Conservation (phyloP, 2,888 invertebrate species). For the Gortyna flavago region DNA sequence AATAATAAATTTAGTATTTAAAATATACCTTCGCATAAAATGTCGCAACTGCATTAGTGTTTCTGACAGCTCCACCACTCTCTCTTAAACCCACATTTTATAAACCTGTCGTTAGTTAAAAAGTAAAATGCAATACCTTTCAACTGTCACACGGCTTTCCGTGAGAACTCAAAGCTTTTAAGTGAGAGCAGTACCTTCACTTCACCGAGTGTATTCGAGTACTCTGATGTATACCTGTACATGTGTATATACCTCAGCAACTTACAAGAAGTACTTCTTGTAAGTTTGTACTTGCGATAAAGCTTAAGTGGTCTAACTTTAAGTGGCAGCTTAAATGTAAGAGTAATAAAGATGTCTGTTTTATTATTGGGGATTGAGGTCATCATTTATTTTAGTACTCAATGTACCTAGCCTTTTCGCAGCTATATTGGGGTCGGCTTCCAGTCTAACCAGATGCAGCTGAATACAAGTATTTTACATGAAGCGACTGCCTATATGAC, state of each 20-base stretch:
- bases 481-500: too few relatives aligned
- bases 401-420: not conserved
- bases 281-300: conserved; percentile 1
- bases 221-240: conserved; percentile 15
- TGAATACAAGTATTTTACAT: too few relatives aligned
- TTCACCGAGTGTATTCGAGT: conserved; percentile 18
- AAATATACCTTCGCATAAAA: not conserved
- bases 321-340: conserved; percentile 17
- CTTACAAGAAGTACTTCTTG: too few relatives aligned
- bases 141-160: conserved; percentile 26
- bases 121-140: conserved; percentile 35
- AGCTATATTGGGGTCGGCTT: not conserved
- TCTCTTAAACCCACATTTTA: conserved; percentile 9
- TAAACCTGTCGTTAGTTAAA: conserved; percentile 33
- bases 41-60: conserved; percentile 25
- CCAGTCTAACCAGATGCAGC: too few relatives aligned
- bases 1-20: not conserved
- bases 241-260: too few relatives aligned
- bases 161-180: conserved; percentile 32
- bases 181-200: conserved; percentile 34
- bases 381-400: not conserved
- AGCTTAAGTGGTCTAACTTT: conserved; percentile 40
- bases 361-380: not conserved
- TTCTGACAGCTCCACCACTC: not conserved
- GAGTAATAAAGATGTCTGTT: conserved; percentile 6